A percentile compares a stretch with the other conserved stretches of the same genome.
These are phyloP conservation scores for Drosophila azteca DNA, from an alignment of 1,140 invertebrate species.

Conservation along the genomic window DNA sequence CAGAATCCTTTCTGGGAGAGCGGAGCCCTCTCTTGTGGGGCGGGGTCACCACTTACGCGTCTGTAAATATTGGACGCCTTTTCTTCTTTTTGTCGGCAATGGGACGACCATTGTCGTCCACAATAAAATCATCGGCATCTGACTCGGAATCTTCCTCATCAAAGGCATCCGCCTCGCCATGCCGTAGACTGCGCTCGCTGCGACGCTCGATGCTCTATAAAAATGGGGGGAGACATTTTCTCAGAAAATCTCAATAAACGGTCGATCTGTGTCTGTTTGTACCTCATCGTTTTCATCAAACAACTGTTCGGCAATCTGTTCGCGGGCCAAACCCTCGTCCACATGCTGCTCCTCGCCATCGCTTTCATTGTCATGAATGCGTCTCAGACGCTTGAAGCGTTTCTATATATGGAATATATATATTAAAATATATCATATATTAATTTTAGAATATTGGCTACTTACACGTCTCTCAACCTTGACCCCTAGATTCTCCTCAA, in stretches of 20 bases:
- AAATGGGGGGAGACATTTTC: background rate
- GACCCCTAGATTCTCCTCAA: slow-evolving; percentile 99
- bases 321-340: slow-evolving; percentile 90
- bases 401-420: slow-evolving; percentile 86
- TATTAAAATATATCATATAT: too few relatives aligned
- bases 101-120: slow-evolving; percentile 97
- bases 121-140: slow-evolving; percentile 98
- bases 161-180: slow-evolving; percentile 86
- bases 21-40: background rate
- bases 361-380: slow-evolving; percentile 94
- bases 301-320: slow-evolving; percentile 94
- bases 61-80: slow-evolving; percentile 94
- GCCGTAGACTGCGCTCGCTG: slow-evolving; percentile 87
- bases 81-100: slow-evolving; percentile 94
- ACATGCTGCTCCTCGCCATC: slow-evolving; percentile 91
- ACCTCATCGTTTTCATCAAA: slow-evolving; percentile 94
- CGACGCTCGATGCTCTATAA: slow-evolving; percentile 90
- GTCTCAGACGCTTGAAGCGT: slow-evolving; percentile 93
- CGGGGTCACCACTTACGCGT: slow-evolving; percentile 88
- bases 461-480: slow-evolving; percentile 94
- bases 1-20: too few relatives aligned
- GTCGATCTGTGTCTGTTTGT: slow-evolving; percentile 29
- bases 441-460: background rate
- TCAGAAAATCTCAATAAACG: background rate
- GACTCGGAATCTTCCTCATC: slow-evolving; percentile 92